A percentile compares a stretch with the other conserved stretches of the same genome.
Evolutionary conservation across 2,888 invertebrate species (phyloP).

Genomic region (Tridacna gigas): DNA sequence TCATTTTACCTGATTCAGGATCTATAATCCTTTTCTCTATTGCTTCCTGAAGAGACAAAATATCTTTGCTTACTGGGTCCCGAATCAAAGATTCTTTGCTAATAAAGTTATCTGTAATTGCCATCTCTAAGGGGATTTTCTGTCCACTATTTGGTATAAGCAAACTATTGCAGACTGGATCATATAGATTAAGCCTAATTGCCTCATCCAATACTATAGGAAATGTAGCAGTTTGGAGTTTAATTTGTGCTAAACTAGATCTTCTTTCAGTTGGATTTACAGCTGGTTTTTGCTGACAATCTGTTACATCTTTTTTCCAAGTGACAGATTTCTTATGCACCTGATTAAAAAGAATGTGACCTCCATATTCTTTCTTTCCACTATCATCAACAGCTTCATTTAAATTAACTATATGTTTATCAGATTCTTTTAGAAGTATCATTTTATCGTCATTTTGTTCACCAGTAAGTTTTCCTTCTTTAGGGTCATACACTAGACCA

Average conservation of each 20-base stretch:
- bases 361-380: constrained; percentile 57
- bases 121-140: constrained; percentile 74
- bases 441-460: constrained; percentile 26
- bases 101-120: constrained; percentile 74
- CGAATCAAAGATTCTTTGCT: constrained; percentile 78
- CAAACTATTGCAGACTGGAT: constrained; percentile 77
- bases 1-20: constrained; percentile 79
- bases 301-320: constrained; percentile 4
- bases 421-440: constrained; percentile 32
- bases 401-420: constrained; percentile 56
- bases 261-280: constrained; percentile 48
- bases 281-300: constrained; percentile 37
- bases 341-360: constrained; percentile 58
- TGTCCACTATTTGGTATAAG: constrained; percentile 70
- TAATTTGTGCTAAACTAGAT: constrained; percentile 42
- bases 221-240: constrained; percentile 37
- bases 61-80: constrained; percentile 79
- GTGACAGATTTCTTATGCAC: constrained; percentile 20
- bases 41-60: constrained; percentile 78
- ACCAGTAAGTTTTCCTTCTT: constrained; percentile 42
- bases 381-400: constrained; percentile 42
- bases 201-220: constrained; percentile 80
- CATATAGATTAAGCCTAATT: constrained; percentile 77
- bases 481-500: constrained; percentile 70
- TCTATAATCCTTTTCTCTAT: constrained; percentile 78